Conservation (phyloP, 2,888 invertebrate genomes). For the Andrena praecox region DNA sequence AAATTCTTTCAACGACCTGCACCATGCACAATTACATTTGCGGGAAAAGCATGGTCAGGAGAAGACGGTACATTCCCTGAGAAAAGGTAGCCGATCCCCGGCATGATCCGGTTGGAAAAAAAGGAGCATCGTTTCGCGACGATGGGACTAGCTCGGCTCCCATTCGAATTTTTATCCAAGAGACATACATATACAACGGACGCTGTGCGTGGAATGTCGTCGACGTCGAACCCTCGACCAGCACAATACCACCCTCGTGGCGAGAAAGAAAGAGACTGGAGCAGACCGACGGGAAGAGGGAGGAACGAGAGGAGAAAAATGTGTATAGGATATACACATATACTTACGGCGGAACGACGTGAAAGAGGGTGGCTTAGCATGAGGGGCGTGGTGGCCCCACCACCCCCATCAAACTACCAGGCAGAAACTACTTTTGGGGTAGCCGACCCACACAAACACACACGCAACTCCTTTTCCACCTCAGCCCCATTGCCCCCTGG, state of each 20-base stretch:
- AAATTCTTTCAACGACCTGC: too few relatives aligned
- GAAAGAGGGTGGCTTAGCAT: constrained; percentile 70
- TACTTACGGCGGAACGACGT: constrained; percentile 53
- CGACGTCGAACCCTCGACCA: constrained; percentile 55
- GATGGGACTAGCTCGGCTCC: background rate
- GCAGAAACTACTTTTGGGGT: constrained; percentile 71
- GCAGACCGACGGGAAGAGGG: constrained; percentile 11
- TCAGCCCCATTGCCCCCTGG: constrained; percentile 18
- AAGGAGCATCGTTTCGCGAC: constrained; percentile 25
- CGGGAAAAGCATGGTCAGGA: too few relatives aligned
- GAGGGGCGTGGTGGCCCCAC: constrained; percentile 75
- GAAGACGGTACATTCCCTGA: background rate
- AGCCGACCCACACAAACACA: constrained; percentile 50
- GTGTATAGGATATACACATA: constrained; percentile 41
- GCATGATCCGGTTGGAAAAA: background rate
- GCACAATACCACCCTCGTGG: constrained; percentile 57
- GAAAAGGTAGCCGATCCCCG: background rate
- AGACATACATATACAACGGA: constrained; percentile 51
- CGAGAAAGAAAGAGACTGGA: constrained; percentile 41
- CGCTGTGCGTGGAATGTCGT: constrained; percentile 62
- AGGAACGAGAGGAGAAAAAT: constrained; percentile 38
- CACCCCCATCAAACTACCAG: constrained; percentile 67
- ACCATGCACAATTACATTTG: too few relatives aligned
- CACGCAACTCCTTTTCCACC: constrained; percentile 30
- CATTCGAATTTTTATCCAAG: constrained; percentile 56